Base-by-base conservation (phyloP, 1,140 invertebrate genomes). In the Anadara kagoshimensis region DNA sequence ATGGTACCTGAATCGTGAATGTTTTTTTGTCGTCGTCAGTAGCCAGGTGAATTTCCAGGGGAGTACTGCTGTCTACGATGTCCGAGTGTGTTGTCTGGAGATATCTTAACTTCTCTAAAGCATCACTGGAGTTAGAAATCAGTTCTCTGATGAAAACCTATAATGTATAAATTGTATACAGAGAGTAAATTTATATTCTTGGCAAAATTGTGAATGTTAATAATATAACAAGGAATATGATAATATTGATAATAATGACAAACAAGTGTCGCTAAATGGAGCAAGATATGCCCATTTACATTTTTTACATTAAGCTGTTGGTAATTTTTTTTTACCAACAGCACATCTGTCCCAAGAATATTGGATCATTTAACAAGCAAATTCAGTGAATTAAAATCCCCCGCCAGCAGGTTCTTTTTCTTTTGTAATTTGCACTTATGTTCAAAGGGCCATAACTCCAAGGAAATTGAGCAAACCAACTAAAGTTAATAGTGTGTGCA, bases 81-180 rank as follows among this genome's bases (percentile, higher is more conserved):
- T 85, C 77, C 20, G 73, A 64, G 0, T 81, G 86, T 22, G 92
- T 92, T 10, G 96, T 86, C 69, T 93, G 92, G 36, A 94, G 68
- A 75, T 89, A 91, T 47, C 90, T 90, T 62, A 98, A 93, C 86
- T 98, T 98, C 88, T 99, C 97, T 45, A 99, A 90, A 16, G 97
- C 97, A 93, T 99, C 97, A 90, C 96, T 98, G 0, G 96, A 94
- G 91, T 99, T 99, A 7, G 97, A 98, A 69, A 99, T 96, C 2
- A 99, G 89, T 89, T 99, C 97, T 76, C 97, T 92, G 14, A 99
- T 93, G 89, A 99, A 99, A 20, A 98, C 95, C 94, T 95, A 58
- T 8, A 75, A 78, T n/a, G 58, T 24, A 57, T 24, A 57, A n/a
- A 24, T 14, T 36, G 29, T 36, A 36, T 22, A 51, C n/a, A n/a